Percentiles rank a stretch among this genome's conserved stretches.
phyloP scores from a whole-genome alignment of 2,113 vertebrate genomes.

The Clarias macrocephalus region DNA sequence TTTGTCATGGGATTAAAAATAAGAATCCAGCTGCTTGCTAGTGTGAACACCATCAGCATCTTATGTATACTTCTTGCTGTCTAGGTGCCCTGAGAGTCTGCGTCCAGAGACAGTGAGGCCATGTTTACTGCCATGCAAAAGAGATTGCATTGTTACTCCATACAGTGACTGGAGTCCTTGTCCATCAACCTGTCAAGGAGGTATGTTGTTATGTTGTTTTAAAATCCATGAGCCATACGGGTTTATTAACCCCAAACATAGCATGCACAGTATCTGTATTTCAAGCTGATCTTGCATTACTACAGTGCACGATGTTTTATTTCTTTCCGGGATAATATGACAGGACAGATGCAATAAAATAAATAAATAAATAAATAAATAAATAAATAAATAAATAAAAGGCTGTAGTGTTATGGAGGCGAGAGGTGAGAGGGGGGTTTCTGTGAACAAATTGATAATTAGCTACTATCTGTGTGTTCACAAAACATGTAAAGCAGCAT shows the following conservation, averaged over 20 bases:
- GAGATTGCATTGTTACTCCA: slow-evolving; percentile 88
- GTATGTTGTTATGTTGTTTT: slow-evolving; percentile 62
- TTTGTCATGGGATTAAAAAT: background rate
- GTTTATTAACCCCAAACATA: background rate
- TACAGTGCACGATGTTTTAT: background rate
- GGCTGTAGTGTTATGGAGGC: background rate
- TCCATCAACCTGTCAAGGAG: slow-evolving; percentile 83
- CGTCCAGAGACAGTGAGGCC: slow-evolving; percentile 93
- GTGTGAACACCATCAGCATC: background rate
- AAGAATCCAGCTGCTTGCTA: background rate
- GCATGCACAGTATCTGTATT: background rate
- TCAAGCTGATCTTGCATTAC: background rate
- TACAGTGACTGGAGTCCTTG: slow-evolving; percentile 92
- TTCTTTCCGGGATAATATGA: background rate
- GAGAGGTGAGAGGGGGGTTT: background rate
- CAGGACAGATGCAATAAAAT: background rate
- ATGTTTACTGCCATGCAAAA: slow-evolving; percentile 91
- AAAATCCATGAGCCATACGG: background rate
- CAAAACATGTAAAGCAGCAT: slow-evolving; percentile 16
- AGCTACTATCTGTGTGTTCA: slow-evolving; percentile 5
- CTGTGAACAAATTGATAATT: slow-evolving; percentile 20
- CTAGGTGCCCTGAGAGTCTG: slow-evolving; percentile 91
- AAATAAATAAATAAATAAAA: slow-evolving; percentile 3
- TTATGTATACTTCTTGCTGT: slow-evolving; percentile 28
- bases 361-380: background rate